Conservation (phyloP, 2,888 invertebrate species). For the Copidosoma aretas region DNA sequence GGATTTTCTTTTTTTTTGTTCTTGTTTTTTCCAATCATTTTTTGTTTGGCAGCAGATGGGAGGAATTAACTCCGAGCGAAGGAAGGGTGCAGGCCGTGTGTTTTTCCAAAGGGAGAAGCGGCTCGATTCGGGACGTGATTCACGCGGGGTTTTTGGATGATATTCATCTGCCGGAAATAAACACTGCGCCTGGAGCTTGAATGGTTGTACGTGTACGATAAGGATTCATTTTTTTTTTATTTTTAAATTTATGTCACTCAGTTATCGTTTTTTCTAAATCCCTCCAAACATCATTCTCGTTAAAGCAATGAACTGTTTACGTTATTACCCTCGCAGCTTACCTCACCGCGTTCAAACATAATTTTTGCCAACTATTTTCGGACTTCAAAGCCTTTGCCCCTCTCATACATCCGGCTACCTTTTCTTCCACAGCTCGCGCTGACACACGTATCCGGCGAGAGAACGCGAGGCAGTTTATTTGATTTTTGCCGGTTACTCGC, state of each 20-base stretch:
- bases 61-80: too few species aligned
- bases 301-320: neutral
- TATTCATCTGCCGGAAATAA: too few species aligned
- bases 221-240: too few species aligned
- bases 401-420: neutral
- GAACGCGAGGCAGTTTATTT: neutral
- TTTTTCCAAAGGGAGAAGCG: too few species aligned
- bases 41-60: too few species aligned
- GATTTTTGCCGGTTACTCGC: neutral
- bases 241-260: too few species aligned
- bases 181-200: too few species aligned
- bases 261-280: too few species aligned
- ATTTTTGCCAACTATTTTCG: neutral
- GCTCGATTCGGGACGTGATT: too few species aligned
- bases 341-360: neutral
- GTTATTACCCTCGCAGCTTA: neutral
- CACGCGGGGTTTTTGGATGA: too few species aligned
- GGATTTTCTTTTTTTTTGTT: neutral
- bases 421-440: neutral
- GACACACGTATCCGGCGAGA: neutral
- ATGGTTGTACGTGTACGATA: too few species aligned
- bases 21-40: neutral
- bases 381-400: neutral
- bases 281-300: neutral
- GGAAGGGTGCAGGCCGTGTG: too few species aligned